Evolutionary conservation across 2,888 invertebrate genomes (phyloP).

Genomic region (Disparrhopalites patrizii): DNA sequence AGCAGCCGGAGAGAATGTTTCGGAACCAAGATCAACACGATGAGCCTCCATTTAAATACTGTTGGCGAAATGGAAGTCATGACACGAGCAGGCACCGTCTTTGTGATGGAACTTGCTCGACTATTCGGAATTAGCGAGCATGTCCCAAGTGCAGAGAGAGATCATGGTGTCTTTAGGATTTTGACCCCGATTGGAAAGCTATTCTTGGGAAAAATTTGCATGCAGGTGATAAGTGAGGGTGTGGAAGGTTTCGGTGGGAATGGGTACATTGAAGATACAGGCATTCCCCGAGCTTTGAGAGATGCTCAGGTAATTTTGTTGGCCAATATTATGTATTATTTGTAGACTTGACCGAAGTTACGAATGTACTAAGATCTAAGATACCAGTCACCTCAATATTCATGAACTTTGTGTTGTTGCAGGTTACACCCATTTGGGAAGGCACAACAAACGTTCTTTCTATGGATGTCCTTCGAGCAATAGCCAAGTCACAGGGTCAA

Average conservation of each 20-base stretch:
- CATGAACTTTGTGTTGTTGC: neutral
- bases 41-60: constrained; percentile 56
- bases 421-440: constrained; percentile 59
- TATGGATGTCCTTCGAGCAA: constrained; percentile 56
- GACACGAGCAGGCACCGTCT: constrained; percentile 53
- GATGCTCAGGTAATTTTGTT: constrained; percentile 55
- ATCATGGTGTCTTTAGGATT: constrained; percentile 49
- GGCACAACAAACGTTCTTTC: constrained; percentile 59
- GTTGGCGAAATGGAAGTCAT: constrained; percentile 56
- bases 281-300: constrained; percentile 55
- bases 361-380: neutral
- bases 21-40: constrained; percentile 53
- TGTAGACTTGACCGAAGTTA: neutral
- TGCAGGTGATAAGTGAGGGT: constrained; percentile 56
- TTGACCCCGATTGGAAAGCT: constrained; percentile 57
- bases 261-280: constrained; percentile 60
- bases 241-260: constrained; percentile 59
- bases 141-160: neutral
- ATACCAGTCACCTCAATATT: neutral
- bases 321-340: neutral
- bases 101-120: constrained; percentile 52
- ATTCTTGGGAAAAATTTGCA: constrained; percentile 57
- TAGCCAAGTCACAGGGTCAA: constrained; percentile 53
- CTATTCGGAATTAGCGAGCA: constrained; percentile 47
- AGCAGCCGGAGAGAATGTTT: constrained; percentile 55